Percentiles rank a stretch among this genome's conserved stretches.
Conservation (phyloP, 2,888 invertebrate genomes). For the Camponotus fellah region DNA sequence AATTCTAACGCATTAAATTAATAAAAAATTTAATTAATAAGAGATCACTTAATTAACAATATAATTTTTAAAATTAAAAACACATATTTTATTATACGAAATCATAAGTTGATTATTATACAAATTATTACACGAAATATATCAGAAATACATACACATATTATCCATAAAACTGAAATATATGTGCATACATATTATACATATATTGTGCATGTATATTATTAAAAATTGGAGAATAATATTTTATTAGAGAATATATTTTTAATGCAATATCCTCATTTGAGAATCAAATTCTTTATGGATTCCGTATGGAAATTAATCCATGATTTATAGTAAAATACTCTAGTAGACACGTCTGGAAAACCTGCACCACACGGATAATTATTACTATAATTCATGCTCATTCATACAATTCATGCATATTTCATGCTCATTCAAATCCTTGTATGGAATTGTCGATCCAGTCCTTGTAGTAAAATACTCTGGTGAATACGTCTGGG, state of each 20-base stretch:
- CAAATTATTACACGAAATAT: background rate
- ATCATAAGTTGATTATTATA: too few relatives aligned
- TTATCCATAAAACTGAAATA: background rate
- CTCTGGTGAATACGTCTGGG: slow-evolving; percentile 74
- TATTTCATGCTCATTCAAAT: background rate
- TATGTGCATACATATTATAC: background rate
- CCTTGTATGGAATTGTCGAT: slow-evolving; percentile 57
- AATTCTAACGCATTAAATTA: too few relatives aligned
- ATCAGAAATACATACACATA: background rate
- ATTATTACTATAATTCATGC: too few relatives aligned
- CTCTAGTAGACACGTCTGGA: slow-evolving; percentile 3
- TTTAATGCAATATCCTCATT: background rate
- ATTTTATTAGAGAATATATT: background rate
- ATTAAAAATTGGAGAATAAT: background rate
- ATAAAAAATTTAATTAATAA: too few relatives aligned
- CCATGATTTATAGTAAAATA: slow-evolving; percentile 21
- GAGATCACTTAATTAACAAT: background rate
- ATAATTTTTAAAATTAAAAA: background rate
- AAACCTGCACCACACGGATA: background rate
- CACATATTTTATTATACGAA: background rate
- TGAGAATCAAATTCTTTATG: background rate
- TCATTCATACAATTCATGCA: too few relatives aligned
- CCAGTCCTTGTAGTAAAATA: slow-evolving; percentile 66
- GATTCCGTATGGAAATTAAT: background rate
- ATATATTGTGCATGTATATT: background rate